phyloP scores from a whole-genome alignment of 2,888 invertebrate species.

The Dryobotodes eremita region DNA sequence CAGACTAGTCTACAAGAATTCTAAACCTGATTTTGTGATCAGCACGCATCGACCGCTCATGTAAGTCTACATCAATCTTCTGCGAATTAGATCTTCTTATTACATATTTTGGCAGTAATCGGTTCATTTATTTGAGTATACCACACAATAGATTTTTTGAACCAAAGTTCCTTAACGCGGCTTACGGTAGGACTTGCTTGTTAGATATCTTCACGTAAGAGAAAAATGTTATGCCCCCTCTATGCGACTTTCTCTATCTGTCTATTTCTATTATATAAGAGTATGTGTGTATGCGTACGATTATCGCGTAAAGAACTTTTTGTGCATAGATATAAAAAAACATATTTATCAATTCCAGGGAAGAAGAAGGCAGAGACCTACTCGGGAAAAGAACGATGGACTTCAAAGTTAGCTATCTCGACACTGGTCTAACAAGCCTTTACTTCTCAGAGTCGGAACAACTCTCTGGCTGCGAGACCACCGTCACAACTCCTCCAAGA shows the following conservation, averaged over 20 bases:
- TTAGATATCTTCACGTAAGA: background rate
- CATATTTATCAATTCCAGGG: conserved; percentile 91
- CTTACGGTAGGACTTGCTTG: background rate
- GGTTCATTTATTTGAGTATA: background rate
- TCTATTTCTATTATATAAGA: background rate
- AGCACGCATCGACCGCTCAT: conserved; percentile 99
- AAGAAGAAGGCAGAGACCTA: conserved; percentile 99
- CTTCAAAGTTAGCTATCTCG: conserved; percentile 99
- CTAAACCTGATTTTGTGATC: conserved; percentile 99
- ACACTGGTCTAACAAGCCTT: conserved; percentile 97
- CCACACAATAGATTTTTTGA: background rate
- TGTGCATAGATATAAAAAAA: background rate
- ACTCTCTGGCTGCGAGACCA: conserved; percentile 91
- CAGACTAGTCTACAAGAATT: conserved; percentile 99
- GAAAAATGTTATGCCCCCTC: no score
- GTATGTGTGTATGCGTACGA: background rate
- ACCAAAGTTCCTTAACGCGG: background rate
- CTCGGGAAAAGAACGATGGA: conserved; percentile 99
- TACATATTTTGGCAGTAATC: background rate
- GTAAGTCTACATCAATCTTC: conserved; percentile 91
- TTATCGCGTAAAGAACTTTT: background rate
- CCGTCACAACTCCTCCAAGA: conserved; percentile 93
- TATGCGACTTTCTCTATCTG: background rate
- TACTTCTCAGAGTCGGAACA: conserved; percentile 97
- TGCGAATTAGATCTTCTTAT: background rate